A percentile compares a stretch with the other conserved stretches of the same genome.
Conservation (phyloP, 2,888 invertebrate genomes). For the Schrankia costaestrigalis region DNA sequence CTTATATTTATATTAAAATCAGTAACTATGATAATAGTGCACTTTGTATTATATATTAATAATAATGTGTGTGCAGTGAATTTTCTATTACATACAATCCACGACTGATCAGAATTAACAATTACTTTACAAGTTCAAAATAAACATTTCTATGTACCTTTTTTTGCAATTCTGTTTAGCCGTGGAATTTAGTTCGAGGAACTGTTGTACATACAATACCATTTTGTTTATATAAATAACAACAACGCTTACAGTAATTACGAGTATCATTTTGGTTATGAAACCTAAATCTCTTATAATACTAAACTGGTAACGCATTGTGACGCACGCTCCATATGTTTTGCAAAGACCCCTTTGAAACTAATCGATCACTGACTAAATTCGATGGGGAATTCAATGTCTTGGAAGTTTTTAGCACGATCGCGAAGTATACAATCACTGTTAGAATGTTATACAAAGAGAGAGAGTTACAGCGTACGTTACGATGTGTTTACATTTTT, state of each 20-base stretch:
- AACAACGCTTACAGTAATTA: slow-evolving; percentile 63
- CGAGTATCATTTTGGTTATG: slow-evolving; percentile 48
- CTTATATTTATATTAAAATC: slow-evolving; percentile 45
- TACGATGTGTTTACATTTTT: too few relatives aligned
- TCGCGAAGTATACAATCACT: too few relatives aligned
- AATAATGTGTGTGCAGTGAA: slow-evolving; percentile 61
- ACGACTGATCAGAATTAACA: slow-evolving; percentile 47
- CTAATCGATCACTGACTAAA: too few relatives aligned
- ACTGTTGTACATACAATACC: slow-evolving; percentile 60
- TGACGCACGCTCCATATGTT: too few relatives aligned
- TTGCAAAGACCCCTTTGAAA: too few relatives aligned
- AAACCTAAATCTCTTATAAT: slow-evolving; percentile 44
- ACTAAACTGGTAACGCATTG: too few relatives aligned
- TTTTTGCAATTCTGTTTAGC: slow-evolving; percentile 42
- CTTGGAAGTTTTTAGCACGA: too few relatives aligned
- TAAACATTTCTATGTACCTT: slow-evolving; percentile 18
- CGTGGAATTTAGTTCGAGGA: slow-evolving; percentile 55
- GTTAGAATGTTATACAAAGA: too few relatives aligned
- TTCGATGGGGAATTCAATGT: too few relatives aligned
- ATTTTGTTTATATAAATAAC: slow-evolving; percentile 54
- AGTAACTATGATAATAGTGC: slow-evolving; percentile 66
- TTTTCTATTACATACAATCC: slow-evolving; percentile 41
- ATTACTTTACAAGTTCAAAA: slow-evolving; percentile 17
- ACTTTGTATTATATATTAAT: slow-evolving; percentile 58
- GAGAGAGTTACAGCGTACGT: too few relatives aligned